phyloP scores from a whole-genome alignment of 2,888 invertebrate species.

The Oscheius sp. region DNA sequence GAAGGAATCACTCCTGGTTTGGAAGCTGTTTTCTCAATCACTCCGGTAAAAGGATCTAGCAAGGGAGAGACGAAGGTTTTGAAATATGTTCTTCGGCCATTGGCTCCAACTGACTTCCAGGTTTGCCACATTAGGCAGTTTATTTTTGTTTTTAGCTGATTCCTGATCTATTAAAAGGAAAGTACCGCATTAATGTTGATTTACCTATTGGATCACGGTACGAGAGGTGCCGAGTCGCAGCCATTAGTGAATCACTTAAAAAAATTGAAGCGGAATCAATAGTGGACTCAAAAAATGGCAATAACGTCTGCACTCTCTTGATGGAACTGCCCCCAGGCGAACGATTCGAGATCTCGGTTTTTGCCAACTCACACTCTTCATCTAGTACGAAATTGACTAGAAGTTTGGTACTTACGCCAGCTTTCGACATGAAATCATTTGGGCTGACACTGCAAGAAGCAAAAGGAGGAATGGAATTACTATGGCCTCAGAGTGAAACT shows the following conservation, averaged over 20 bases:
- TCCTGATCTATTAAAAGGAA: constrained; percentile 60
- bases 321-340: constrained; percentile 52
- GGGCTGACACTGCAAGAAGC: constrained; percentile 59
- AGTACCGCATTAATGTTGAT: constrained; percentile 53
- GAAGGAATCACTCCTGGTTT: constrained; percentile 59
- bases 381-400: constrained; percentile 60
- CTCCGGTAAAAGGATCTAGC: constrained; percentile 59
- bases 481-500: constrained; percentile 66
- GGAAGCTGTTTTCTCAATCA: constrained; percentile 58
- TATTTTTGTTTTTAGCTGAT: constrained; percentile 33
- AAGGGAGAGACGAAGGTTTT: constrained; percentile 53
- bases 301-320: constrained; percentile 42
- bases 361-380: constrained; percentile 35
- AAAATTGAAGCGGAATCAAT: constrained; percentile 48
- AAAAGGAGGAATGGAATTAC: constrained; percentile 56
- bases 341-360: constrained; percentile 52
- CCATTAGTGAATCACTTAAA: constrained; percentile 54
- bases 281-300: constrained; percentile 34
- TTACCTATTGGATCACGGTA: constrained; percentile 48
- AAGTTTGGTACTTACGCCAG: constrained; percentile 65
- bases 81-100: constrained; percentile 61
- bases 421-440: constrained; percentile 65
- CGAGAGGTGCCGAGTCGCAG: constrained; percentile 56
- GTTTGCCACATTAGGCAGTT: too few species aligned
- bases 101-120: constrained; percentile 59